These are phyloP conservation scores for Choristoneura rosaceana DNA, from an alignment of 2,888 invertebrate genomes.

Conservation along the genomic window DNA sequence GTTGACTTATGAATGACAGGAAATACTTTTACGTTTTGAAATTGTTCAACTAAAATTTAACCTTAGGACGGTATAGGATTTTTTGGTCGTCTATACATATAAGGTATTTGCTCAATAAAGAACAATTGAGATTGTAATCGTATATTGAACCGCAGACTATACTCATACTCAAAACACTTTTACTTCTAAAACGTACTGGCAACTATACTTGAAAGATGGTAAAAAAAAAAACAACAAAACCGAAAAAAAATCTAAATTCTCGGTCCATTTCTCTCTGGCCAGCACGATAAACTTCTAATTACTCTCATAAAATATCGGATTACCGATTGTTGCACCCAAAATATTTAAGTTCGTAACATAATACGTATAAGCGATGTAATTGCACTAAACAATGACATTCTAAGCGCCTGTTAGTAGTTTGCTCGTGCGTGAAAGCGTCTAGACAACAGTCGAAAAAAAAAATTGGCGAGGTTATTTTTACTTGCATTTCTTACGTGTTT, in stretches of 20 bases:
- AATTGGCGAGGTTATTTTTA: constrained; percentile 11
- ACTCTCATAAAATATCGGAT: constrained; percentile 67
- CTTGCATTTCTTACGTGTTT: background rate
- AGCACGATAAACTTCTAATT: constrained; percentile 48
- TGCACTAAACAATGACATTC: constrained; percentile 71
- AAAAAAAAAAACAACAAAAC: background rate
- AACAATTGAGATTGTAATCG: no score
- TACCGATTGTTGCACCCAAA: constrained; percentile 64
- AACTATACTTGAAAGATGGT: background rate
- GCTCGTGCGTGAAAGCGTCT: constrained; percentile 52
- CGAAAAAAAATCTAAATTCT: constrained; percentile 6
- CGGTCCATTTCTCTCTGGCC: constrained; percentile 35
- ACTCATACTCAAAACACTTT: background rate
- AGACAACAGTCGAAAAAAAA: constrained; percentile 27
- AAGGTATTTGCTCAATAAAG: no score
- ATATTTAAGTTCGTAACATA: constrained; percentile 68
- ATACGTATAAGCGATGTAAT: constrained; percentile 68
- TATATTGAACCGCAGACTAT: no score
- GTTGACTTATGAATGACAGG: no score
- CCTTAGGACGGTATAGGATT: no score
- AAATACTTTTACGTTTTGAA: no score
- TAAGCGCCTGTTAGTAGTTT: constrained; percentile 54
- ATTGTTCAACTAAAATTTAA: no score
- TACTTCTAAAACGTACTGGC: background rate
- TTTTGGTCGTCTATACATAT: no score